Evolutionary conservation across 2,888 invertebrate species (phyloP), one percentile per base, ranked within the genome.

Genomic region (Ophion ellenae): DNA sequence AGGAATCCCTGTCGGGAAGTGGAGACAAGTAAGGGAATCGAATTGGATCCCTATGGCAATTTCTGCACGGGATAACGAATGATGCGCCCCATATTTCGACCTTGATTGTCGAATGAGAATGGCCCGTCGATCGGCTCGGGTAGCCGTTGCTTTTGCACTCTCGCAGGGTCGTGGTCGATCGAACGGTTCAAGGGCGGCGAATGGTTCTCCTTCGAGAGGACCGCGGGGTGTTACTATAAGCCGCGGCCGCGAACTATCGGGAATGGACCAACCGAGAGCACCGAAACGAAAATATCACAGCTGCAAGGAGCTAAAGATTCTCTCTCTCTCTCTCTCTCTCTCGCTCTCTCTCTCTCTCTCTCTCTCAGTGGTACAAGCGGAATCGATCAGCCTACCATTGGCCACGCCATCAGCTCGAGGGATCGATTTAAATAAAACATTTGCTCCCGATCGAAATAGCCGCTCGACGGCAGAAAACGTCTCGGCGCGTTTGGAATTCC

Each of bases 401-500:
- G 83, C 73, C 75, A 76, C 79, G 70, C 82, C 71, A 80, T 85
- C 73, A 85, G 80, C 80, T 71, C 47, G 47, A 73, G 67, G 73
- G 63, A 83, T 85, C 83, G 85, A 85, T 85, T 76, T 63, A 83
- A 71, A 66, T 61, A 61, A 61, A 74, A 70, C 77, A 45, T 76
- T 76, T 74, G 80, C 73, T 63, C 81, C 64, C 83, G 87, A 87
- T 87, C 83, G 80, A 88, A 88, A 88, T 88, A 88, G 87, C 86
- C 73, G 75, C 77, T 69, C 17, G 14, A 69, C 80, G 74, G 76
- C 61, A 71, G 66, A 83, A 83, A 76, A 69, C 86, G 87, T 87
- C 88, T 87, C 85, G 86, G 87, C 86, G 77, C 81, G 80, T 84
- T 87, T 82, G 86, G 84, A 85, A 88, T 88, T 88, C 88, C 87